These are phyloP conservation scores for Papilio demoleus DNA, from an alignment of 2,888 invertebrate species.

Conservation along the genomic window DNA sequence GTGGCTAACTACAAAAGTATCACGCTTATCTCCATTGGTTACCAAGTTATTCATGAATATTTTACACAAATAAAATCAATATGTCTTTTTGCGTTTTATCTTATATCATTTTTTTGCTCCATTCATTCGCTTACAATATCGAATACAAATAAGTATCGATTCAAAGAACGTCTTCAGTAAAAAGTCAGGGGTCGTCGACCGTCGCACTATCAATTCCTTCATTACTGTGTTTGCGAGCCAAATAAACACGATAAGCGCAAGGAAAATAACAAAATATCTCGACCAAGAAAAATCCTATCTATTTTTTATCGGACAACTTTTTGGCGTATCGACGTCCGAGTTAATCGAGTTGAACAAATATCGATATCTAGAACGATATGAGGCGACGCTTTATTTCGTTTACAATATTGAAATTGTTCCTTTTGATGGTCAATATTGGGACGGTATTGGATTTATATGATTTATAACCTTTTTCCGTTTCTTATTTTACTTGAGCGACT, in stretches of 20 bases:
- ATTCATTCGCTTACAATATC: conserved; percentile 38
- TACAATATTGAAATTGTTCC: conserved; percentile 59
- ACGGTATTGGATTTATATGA: conserved; percentile 2
- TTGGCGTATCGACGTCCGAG: conserved; percentile 70
- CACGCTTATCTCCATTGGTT: neutral
- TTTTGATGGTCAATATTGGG: conserved; percentile 34
- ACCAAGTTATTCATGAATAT: neutral
- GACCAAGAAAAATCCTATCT: conserved; percentile 59
- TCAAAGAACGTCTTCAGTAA: conserved; percentile 41
- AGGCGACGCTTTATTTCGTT: conserved; percentile 60
- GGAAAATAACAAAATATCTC: conserved; percentile 74
- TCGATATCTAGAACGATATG: conserved; percentile 68
- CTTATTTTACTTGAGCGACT: neutral
- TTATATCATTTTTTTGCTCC: conserved; percentile 20
- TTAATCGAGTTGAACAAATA: conserved; percentile 77
- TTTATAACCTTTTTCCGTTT: conserved; percentile 22
- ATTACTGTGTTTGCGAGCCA: conserved; percentile 70
- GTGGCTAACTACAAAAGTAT: neutral
- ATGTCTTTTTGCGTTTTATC: conserved; percentile 18
- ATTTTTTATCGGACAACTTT: conserved; percentile 67
- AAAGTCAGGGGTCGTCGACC: conserved; percentile 61
- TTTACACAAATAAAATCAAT: conserved; percentile 3
- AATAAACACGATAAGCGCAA: conserved; percentile 74
- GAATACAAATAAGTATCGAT: conserved; percentile 34
- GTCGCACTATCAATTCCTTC: conserved; percentile 71